Evolutionary conservation across 2,888 invertebrate genomes (phyloP).

Genomic region (Apamea sordens): DNA sequence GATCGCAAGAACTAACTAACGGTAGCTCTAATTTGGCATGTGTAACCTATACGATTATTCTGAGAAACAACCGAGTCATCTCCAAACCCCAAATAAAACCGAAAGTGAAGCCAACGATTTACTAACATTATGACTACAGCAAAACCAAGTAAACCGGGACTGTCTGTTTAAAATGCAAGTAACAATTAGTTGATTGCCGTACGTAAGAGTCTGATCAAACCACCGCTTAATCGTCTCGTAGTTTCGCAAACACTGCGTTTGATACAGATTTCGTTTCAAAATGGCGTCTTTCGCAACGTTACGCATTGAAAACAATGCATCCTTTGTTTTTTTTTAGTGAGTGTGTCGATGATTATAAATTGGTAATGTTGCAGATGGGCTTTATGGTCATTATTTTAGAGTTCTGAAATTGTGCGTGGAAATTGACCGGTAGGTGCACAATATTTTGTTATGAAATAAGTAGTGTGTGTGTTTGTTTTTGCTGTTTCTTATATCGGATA

Average conservation of each 20-base stretch:
- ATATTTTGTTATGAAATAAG: neutral
- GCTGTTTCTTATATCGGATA: neutral
- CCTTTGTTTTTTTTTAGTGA: slow-evolving; percentile 59
- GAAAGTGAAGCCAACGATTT: slow-evolving; percentile 5
- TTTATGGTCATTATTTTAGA: slow-evolving; percentile 10
- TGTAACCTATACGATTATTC: neutral
- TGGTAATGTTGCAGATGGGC: slow-evolving; percentile 28
- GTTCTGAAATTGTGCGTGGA: slow-evolving; percentile 23
- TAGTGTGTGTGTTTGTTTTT: no score
- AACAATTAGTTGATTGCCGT: slow-evolving; percentile 63
- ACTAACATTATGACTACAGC: slow-evolving; percentile 11
- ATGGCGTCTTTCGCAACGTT: slow-evolving; percentile 54
- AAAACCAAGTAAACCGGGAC: slow-evolving; percentile 21
- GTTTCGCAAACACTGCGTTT: slow-evolving; percentile 58
- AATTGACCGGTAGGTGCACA: slow-evolving; percentile 4
- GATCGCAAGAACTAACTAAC: neutral
- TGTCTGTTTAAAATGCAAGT: slow-evolving; percentile 54
- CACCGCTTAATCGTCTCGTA: slow-evolving; percentile 57
- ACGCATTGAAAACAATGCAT: slow-evolving; percentile 64
- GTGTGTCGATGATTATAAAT: slow-evolving; percentile 50
- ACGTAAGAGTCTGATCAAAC: slow-evolving; percentile 67
- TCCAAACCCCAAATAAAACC: neutral
- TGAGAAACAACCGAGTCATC: neutral
- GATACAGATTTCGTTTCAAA: slow-evolving; percentile 65
- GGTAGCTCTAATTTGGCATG: neutral